A percentile compares a stretch with the other conserved stretches of the same genome.
Evolutionary conservation across 2,888 invertebrate species (phyloP).

Genomic region (Oeneis ivallda): DNA sequence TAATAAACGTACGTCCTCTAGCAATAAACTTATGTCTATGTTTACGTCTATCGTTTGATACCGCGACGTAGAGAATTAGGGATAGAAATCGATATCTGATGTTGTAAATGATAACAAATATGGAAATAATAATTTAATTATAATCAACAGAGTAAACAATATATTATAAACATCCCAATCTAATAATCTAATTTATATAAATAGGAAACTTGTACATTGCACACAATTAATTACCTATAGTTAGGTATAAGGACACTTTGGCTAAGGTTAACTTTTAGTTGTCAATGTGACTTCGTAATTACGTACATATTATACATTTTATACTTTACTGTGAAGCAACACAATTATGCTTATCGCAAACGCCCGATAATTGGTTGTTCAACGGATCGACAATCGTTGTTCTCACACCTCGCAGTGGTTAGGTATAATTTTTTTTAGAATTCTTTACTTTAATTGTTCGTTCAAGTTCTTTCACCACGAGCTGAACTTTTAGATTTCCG

Average conservation of each 20-base stretch:
- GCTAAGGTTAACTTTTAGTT: conserved; percentile 15
- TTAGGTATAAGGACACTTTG: conserved; percentile 17
- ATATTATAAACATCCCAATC: conserved; percentile 39
- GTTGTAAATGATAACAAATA: conserved; percentile 19
- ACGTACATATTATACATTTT: background rate
- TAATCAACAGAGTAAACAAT: conserved; percentile 37
- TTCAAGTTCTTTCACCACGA: no score
- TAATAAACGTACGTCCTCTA: no score
- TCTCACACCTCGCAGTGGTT: no score
- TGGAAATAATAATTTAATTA: conserved; percentile 36
- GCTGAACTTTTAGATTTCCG: no score
- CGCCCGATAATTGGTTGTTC: background rate
- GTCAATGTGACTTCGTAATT: background rate
- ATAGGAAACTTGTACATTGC: conserved; percentile 55
- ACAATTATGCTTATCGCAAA: background rate
- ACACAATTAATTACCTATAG: conserved; percentile 20
- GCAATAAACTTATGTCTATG: no score
- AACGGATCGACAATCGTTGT: no score
- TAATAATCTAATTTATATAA: conserved; percentile 45
- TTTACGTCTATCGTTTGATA: no score
- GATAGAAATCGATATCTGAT: background rate
- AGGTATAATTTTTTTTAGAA: no score
- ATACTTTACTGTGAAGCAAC: conserved; percentile 8
- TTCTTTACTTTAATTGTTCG: no score
- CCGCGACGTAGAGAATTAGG: no score